Base-by-base conservation (phyloP, 2,888 invertebrate species). In the Hyppa rectilinea region DNA sequence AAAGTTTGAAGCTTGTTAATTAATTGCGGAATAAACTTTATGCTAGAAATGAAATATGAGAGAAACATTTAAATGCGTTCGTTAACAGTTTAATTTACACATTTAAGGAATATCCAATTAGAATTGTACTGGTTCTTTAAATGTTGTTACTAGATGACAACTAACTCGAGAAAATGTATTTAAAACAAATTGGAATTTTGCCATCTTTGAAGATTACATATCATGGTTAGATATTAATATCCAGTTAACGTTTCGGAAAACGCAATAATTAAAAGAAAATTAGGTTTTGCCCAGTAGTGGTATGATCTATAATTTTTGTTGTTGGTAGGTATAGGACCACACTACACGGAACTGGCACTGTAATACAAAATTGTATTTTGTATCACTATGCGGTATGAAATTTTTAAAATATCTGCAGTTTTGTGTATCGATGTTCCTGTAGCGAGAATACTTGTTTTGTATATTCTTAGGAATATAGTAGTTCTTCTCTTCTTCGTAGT, bases 1-100 rank as follows among this genome's bases (percentile, higher is more conserved):
- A 82, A 80, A 83, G 52, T 75, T 78, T 52, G 49, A 38, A 71
- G 66, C 52, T 71, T 68, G 74, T 76, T 83, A 63, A 80, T 78
- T 83, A 74, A 78, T 70, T 72, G 64, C 4, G 34, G 36, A 71
- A 65, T 47, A 69, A 69, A 66, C n/a, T 55, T 66, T 17, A 61
- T 17, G 26, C 20, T 26, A 14, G 17, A 31, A 52, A 34, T 36
- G 23, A 55, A 71, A 60, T 55, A 50, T 63, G 20, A 50, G 26
- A 17, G 17, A 40, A 47, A 14, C 10, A 40, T 29, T 36, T 71
- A 5, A 45, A 60, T 38, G 45, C 29, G 2, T 60, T 38, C 20
- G 72, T 52, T 52, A 50, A 60, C 38, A 49, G 47, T 17, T 26
- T 69, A 26, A 1, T 60, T 38, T 43, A 60, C 31, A 40, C 26